Base-by-base conservation (phyloP, 2,888 invertebrate genomes). In the Steinernema carpocapsae region DNA sequence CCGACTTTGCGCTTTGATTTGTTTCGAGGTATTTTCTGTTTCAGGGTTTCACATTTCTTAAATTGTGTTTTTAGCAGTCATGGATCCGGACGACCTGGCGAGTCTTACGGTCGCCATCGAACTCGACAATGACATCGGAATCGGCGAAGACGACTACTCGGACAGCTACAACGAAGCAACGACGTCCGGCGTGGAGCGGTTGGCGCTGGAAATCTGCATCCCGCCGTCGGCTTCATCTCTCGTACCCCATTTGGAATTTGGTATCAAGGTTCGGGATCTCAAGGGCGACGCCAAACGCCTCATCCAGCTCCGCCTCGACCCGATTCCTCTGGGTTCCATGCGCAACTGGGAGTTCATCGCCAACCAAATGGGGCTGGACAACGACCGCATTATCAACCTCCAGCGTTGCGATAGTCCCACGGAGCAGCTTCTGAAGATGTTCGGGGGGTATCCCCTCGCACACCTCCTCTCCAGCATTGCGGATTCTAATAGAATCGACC, bases 291-390 rank as follows among this genome's bases (percentile, higher is more conserved):
- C 56, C 26, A 56, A 24, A 26, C 56, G 7, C 12, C 56, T 74
- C 2, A 46, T 74, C 6, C 72, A 74, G 48, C 56, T 46, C 24
- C 29, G 74, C 4, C 29, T 74, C 29, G 73, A 74, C 52, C 52
- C 74, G n/a, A 73, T 45, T 17, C 48, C 71, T 17, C 42, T 74
- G 14, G 74, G 74, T 17, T 72, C 74, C 1, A 74, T 74, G 74
- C 29, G 72, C 10, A 74, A 74, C 22, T 74, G 74, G 74, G 74
- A 74, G 45, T 74, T 26, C 29, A 19, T 74, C 26, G 74, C 74
- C 1, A 72, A 51, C 48, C 29, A 32, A 26, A 37, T 74, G 37
- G 74, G 74, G 14, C 24, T 72, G 48, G 45, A 45, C 32, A 43
- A 74, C 51, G 74, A 74, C 37, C 46, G 48, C 2, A 74, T 74